These are phyloP conservation scores for Euclidia mi DNA, from an alignment of 2,888 invertebrate species.

Conservation along the genomic window DNA sequence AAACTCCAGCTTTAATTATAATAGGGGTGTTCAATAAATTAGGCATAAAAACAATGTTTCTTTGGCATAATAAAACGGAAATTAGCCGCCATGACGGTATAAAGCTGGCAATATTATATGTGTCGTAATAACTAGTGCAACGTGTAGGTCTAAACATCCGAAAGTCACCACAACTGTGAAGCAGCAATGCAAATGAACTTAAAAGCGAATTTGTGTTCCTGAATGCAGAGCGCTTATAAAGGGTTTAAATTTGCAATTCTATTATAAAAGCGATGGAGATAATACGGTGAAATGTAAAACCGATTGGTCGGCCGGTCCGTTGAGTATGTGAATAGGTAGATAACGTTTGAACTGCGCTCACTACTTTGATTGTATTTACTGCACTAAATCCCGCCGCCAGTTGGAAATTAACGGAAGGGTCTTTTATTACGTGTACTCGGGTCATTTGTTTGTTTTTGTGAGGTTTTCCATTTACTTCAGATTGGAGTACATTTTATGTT, in stretches of 20 bases:
- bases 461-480: too few relatives aligned
- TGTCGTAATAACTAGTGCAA: conserved; percentile 59
- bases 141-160: conserved; percentile 64
- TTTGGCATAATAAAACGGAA: conserved; percentile 37
- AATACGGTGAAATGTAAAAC: conserved; percentile 83
- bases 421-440: conserved; percentile 1
- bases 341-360: conserved; percentile 44
- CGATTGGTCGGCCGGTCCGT: conserved; percentile 73
- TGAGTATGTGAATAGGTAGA: conserved; percentile 57
- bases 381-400: conserved; percentile 23
- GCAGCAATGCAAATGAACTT: conserved; percentile 85
- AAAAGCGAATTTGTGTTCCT: conserved; percentile 89
- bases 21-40: conserved; percentile 44
- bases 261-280: conserved; percentile 84
- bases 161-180: conserved; percentile 82
- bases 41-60: conserved; percentile 46
- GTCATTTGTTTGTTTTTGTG: background rate
- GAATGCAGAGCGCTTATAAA: conserved; percentile 88
- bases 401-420: conserved; percentile 13
- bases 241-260: conserved; percentile 90
- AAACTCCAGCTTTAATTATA: conserved; percentile 51
- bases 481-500: too few relatives aligned
- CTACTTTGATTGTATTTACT: conserved; percentile 42
- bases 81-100: conserved; percentile 24
- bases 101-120: conserved; percentile 25